Evolutionary conservation across 2,888 invertebrate genomes (phyloP), one percentile per base, ranked within the genome.

Genomic region (Eustalomyia histrio): DNA sequence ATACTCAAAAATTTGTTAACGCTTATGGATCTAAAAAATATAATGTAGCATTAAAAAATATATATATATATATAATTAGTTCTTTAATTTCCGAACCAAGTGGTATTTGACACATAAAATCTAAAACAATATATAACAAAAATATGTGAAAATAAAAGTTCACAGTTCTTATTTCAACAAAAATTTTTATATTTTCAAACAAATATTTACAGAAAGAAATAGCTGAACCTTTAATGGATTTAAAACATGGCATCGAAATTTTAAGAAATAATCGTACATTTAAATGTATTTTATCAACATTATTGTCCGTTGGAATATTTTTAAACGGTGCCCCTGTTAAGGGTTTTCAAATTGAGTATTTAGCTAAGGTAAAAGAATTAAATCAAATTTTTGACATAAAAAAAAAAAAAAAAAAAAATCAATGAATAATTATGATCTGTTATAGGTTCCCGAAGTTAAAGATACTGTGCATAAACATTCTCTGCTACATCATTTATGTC

Each of bases 401-500:
- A 2, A 24, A 6, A 39, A 3, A n/a, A n/a, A n/a, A n/a, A n/a
- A n/a, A n/a, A n/a, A n/a, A n/a, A n/a, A n/a, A n/a, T n/a, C n/a
- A n/a, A 47, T n/a, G 0, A n/a, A n/a, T 39, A n/a, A n/a, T 1
- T 43, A 4, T 47, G n/a, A 14, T 47, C 0, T 33, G 16, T 55
- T 24, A 9, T n/a, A 88, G 92, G 97, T 97, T 87, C 98, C 98
- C 87, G 98, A 99, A 92, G 98, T 99, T 55, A 98, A 99, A 92
- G 99, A 99, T 91, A 99, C 99, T 0, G 98, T 99, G 52, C 98
- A 99, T 91, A 99, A 99, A 91, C 99, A 99, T 91, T 98, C 99
- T 7, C 92, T 99, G 80, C 92, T 99, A 80, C 98, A 99, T 91
- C 99, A 99, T 91, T 93, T 99, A 84, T 99, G 99, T 90, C 96